A percentile compares a stretch with the other conserved stretches of the same genome.
These are phyloP conservation scores for Abrostola tripartita DNA, from an alignment of 2,888 invertebrate species.

Conservation along the genomic window DNA sequence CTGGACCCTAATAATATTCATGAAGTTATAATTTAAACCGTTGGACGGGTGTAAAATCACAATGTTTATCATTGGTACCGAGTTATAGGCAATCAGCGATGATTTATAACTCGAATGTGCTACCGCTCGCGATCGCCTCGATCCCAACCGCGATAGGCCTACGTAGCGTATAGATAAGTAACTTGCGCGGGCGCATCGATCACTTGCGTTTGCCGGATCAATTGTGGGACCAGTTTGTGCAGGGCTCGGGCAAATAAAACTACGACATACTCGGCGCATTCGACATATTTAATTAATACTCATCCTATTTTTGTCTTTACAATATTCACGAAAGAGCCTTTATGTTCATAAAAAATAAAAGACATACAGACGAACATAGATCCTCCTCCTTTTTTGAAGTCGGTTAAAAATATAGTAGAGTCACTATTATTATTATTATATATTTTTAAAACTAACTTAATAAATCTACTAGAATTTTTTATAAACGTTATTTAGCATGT, in stretches of 20 bases:
- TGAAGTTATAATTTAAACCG: conserved; percentile 56
- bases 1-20: conserved; percentile 55
- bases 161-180: conserved; percentile 58
- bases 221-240: conserved; percentile 63
- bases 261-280: conserved; percentile 28
- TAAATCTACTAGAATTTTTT: conserved; percentile 18
- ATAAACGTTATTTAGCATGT: conserved; percentile 35
- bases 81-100: conserved; percentile 77
- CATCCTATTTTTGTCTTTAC: conserved; percentile 31
- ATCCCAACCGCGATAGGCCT: conserved; percentile 69
- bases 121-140: conserved; percentile 72
- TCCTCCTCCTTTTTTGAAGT: no score
- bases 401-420: no score
- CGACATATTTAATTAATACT: conserved; percentile 51
- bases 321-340: neutral
- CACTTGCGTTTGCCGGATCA: conserved; percentile 61
- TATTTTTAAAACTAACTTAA: neutral
- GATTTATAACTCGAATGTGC: conserved; percentile 77
- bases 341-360: no score
- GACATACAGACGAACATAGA: no score
- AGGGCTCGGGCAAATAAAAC: conserved; percentile 51
- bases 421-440: neutral
- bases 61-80: conserved; percentile 76
- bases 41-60: conserved; percentile 69
- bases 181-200: conserved; percentile 65